These are phyloP conservation scores for Morus bassanus DNA, from an alignment of 2,797 vertebrate genomes.

Conservation along the genomic window DNA sequence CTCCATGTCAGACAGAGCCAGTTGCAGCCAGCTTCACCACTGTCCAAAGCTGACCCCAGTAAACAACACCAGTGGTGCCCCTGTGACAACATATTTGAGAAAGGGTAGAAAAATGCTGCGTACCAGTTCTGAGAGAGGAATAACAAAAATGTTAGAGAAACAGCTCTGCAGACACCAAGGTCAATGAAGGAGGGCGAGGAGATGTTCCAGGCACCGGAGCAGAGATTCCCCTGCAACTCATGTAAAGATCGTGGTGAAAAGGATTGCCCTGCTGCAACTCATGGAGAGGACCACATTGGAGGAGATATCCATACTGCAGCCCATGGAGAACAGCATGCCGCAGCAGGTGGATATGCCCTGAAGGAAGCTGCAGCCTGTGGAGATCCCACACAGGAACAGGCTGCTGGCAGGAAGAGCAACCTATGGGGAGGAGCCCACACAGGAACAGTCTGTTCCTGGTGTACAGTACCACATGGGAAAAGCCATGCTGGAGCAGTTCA, in stretches of 20 bases:
- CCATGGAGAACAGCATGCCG: neutral
- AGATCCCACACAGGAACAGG: neutral
- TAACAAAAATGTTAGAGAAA: neutral
- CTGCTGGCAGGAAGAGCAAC: neutral
- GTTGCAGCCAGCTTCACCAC: neutral
- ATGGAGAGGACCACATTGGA: rapidly evolving
- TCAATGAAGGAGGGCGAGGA: neutral
- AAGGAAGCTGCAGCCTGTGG: neutral
- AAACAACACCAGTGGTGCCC: neutral
- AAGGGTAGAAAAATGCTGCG: neutral
- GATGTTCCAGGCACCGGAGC: rapidly evolving
- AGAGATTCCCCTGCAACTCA: neutral
- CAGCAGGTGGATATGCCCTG: neutral
- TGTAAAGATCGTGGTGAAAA: neutral
- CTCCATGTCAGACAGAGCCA: rapidly evolving
- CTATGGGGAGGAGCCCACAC: neutral
- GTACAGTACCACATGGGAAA: neutral
- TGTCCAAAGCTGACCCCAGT: neutral
- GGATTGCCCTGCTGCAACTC: neutral
- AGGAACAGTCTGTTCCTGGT: neutral
- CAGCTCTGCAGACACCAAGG: neutral
- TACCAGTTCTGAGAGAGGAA: neutral
- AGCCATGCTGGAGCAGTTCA: neutral
- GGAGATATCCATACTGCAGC: neutral
- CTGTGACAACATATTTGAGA: rapidly evolving